Evolutionary conservation across 2,888 invertebrate species (phyloP), one percentile per base, ranked within the genome.

Genomic region (Amphiduros pacificus): DNA sequence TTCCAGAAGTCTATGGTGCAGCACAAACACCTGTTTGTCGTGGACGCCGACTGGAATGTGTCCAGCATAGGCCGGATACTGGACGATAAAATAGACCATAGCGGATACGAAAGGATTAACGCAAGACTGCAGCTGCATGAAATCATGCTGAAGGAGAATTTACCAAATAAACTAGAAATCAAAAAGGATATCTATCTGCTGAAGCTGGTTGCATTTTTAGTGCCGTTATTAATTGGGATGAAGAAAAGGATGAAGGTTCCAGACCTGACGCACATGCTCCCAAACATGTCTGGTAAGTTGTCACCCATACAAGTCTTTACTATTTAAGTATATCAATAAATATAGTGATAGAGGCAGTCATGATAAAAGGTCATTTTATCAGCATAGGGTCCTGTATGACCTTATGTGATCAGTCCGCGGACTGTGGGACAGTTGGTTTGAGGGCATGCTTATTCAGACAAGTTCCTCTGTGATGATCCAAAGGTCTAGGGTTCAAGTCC

Each of bases 171-270:
- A 64, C 50, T 65, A 2, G 77, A 78, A 58, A 68, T 79, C 5
- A 60, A 72, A 32, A 70, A 74, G 24, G 73, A 80, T 62, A 60
- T 82, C 40, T 72, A 74, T 51, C 67, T 82, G 50, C 69, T 82
- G 31, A 79, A 80, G 66, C 68, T 82, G 29, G 72, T 80, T 60
- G 74, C 77, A 58, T 82, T 79, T 68, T 71, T 82, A 53, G 74
- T 76, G 9, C 79, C 82, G 22, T 78, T 81, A 59, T 70, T 82
- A 22, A 69, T 81, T 27, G 81, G 77, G 3, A 77, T 82, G 76
- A 75, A 76, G 62, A 78, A 79, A 58, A 60, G 77, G 32, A 82
- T 82, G 82, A 77, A 76, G 61, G 77, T 82, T 60, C 82, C 82
- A 0, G 77, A 81, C 31, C 65, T 76, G 20, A 62, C 62, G 24